phyloP scores from a whole-genome alignment of 2,797 vertebrate species.

The Discoglossus pictus region DNA sequence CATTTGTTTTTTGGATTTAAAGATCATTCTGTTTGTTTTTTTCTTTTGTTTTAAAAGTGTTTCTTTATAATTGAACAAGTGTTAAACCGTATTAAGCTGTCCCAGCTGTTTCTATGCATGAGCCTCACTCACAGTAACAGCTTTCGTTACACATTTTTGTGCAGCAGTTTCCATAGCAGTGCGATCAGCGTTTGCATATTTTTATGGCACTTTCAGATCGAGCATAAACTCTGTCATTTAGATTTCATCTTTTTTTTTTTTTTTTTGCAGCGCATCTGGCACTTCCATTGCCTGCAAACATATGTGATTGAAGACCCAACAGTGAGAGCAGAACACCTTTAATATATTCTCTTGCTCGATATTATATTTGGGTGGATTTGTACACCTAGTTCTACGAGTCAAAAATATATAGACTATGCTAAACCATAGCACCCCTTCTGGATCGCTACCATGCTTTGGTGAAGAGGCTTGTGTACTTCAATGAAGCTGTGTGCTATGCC shows the following conservation, averaged over 20 bases:
- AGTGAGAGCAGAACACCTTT: constrained; percentile 44
- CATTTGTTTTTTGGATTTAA: constrained; percentile 38
- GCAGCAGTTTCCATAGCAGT: constrained; percentile 66
- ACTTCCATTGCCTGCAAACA: constrained; percentile 58
- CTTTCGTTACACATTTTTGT: constrained; percentile 79
- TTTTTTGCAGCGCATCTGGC: constrained; percentile 59
- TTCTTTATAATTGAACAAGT: constrained; percentile 70
- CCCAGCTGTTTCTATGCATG: constrained; percentile 72
- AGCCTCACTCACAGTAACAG: constrained; percentile 66
- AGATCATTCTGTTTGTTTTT: constrained; percentile 45
- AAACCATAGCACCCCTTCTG: too few species aligned
- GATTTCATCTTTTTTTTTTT: constrained; percentile 62
- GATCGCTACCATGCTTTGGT: too few species aligned
- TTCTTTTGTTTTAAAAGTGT: constrained; percentile 63
- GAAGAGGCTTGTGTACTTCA: too few species aligned
- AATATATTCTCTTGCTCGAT: too few species aligned
- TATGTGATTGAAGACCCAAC: constrained; percentile 49
- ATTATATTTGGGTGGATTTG: too few species aligned
- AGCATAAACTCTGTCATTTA: constrained; percentile 68
- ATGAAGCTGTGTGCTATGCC: too few species aligned
- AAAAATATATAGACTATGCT: too few species aligned
- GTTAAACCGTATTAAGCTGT: constrained; percentile 65
- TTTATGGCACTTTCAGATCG: constrained; percentile 64
- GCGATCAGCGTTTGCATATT: constrained; percentile 66
- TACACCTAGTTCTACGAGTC: too few species aligned